These are phyloP conservation scores for Merodon equestris DNA, from an alignment of 2,888 invertebrate species.

Conservation along the genomic window DNA sequence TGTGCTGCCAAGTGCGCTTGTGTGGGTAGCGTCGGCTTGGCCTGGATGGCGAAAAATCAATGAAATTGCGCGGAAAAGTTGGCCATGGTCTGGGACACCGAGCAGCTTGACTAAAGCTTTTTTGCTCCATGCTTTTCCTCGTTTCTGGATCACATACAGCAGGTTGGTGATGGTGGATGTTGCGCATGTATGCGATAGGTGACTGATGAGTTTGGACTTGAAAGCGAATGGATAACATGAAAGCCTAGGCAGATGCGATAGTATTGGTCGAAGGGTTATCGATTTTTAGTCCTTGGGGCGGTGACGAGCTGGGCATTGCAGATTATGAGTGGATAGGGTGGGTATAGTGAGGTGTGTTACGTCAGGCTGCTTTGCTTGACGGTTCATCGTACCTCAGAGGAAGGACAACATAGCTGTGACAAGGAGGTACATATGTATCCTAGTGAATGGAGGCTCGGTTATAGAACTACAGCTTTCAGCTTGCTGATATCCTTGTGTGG, in stretches of 20 bases:
- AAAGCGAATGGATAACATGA: too few relatives aligned
- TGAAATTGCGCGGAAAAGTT: conserved; percentile 71
- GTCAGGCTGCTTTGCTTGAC: conserved; percentile 42
- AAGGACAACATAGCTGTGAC: conserved; percentile 12
- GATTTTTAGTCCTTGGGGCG: conserved; percentile 32
- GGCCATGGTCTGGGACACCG: conserved; percentile 74
- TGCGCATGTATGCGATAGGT: too few relatives aligned
- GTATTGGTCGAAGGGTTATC: conserved; percentile 40
- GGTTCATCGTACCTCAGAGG: conserved; percentile 53
- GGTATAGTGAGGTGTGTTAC: conserved; percentile 33
- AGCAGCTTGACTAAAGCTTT: conserved; percentile 39
- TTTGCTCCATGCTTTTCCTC: too few relatives aligned
- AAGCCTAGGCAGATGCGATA: conserved; percentile 42
- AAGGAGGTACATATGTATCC: not conserved
- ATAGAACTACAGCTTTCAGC: conserved; percentile 21
- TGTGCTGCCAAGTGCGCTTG: conserved; percentile 18
- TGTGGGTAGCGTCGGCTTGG: conserved; percentile 58
- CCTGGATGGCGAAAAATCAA: conserved; percentile 57
- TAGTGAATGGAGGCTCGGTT: conserved; percentile 42
- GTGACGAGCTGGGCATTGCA: conserved; percentile 2
- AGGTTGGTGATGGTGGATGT: not conserved
- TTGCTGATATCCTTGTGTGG: conserved; percentile 6
- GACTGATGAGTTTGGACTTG: too few relatives aligned
- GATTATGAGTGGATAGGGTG: conserved; percentile 13
- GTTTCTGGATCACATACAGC: conserved; percentile 37